Evolutionary conservation across 37 sponge, comb jelly and placozoan species (phyloP).

Genomic region (Beroe ovata): DNA sequence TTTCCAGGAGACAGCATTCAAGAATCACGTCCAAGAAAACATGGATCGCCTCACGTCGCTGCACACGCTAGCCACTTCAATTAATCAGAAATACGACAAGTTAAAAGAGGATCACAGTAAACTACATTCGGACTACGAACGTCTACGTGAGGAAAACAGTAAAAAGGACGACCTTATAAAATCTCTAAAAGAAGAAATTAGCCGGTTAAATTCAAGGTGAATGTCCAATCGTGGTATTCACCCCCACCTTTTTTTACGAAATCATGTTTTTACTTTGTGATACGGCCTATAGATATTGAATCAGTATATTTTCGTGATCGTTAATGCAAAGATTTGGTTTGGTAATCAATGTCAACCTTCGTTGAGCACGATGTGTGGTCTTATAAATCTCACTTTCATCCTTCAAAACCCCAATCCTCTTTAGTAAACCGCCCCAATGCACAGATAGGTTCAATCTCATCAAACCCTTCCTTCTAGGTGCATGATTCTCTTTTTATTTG

Average conservation of each 20-base stretch:
- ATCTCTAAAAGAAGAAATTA: background rate
- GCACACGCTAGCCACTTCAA: background rate
- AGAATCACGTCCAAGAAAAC: background rate
- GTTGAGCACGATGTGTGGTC: too few species aligned
- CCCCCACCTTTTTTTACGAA: background rate
- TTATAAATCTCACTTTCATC: too few species aligned
- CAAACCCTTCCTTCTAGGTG: background rate
- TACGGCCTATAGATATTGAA: background rate
- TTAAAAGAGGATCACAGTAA: background rate
- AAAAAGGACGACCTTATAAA: background rate
- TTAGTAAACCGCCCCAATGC: too few species aligned
- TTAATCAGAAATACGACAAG: background rate
- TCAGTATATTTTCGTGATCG: too few species aligned
- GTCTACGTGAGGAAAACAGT: background rate
- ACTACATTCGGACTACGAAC: background rate
- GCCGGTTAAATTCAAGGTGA: background rate
- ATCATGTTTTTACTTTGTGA: background rate
- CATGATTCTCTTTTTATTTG: background rate
- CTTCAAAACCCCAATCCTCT: too few species aligned
- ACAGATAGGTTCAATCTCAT: too few species aligned
- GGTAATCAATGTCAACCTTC: too few species aligned
- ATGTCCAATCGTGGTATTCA: background rate
- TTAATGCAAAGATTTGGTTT: too few species aligned
- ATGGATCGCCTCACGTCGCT: background rate
- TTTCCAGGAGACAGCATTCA: background rate